Conservation (phyloP, 2,888 invertebrate species). For the Clistopyga incitator region DNA sequence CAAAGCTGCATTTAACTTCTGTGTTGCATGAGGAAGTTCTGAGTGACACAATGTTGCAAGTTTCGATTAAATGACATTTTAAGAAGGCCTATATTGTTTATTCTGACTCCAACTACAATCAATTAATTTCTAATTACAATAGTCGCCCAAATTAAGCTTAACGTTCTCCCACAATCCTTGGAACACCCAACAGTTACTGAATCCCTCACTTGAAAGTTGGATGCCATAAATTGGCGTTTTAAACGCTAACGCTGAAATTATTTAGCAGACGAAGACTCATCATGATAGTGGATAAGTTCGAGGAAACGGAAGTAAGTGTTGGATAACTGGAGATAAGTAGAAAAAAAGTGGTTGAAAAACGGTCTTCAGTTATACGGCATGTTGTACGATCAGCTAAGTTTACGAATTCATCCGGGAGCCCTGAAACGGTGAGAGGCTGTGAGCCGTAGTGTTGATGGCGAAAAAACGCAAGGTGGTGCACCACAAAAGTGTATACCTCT, state of each 20-base stretch:
- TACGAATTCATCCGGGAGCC: constrained; percentile 56
- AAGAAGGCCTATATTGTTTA: too few species aligned
- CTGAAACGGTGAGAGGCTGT: constrained; percentile 24
- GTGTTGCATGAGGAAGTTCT: too few species aligned
- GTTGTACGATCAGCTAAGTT: constrained; percentile 32
- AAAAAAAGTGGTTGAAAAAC: not conserved
- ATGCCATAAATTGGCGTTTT: not conserved
- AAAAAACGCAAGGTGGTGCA: constrained; percentile 26
- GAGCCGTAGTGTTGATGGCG: constrained; percentile 1
- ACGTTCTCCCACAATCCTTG: too few species aligned
- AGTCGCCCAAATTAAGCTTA: too few species aligned
- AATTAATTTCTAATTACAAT: too few species aligned
- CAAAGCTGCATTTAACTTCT: too few species aligned
- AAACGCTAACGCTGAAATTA: not conserved
- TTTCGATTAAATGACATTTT: too few species aligned
- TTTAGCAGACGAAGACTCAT: not conserved
- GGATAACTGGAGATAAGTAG: not conserved
- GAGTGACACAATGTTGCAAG: too few species aligned
- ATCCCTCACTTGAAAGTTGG: not conserved
- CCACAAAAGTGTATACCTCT: constrained; percentile 41
- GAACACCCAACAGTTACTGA: not conserved
- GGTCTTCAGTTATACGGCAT: not conserved
- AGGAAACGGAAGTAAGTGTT: not conserved
- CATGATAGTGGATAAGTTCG: not conserved
- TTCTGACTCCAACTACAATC: too few species aligned